Base-by-base conservation (phyloP, 2,888 invertebrate species). In the Meteorus cinctellus region DNA sequence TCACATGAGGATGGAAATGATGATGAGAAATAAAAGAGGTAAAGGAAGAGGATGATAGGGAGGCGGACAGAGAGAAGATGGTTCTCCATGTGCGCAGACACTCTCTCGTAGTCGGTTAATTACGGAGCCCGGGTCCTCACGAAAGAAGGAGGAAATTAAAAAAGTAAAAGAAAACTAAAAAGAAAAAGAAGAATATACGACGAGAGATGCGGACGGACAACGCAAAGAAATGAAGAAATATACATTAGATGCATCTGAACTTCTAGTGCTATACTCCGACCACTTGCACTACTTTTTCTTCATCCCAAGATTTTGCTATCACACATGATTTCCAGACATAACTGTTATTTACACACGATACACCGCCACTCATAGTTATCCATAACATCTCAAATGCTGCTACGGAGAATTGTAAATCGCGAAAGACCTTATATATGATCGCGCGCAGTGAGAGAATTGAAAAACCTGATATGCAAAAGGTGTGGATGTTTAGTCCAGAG, bases 81-180 rank as follows among this genome's bases (percentile, higher is more conserved):
- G 24, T 68, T 31, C 34, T 34, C 62, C 68, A 68, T 74, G 68
- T 62, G n/a, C 16, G 74, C 74, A 74, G 74, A 74, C 74, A 74
- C 74, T 74, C 74, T 51, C 65, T 65, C 62, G 67, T 73, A 66
- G 76, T 68, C 45, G 34, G 74, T 74, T 74, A 74, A 74, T 74
- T 74, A 74, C 74, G 62, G 74, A 62, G 68, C 48, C 68, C 68
- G 24, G 29, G 55, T 55, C 55, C 24, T 19, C 55, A 55, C 55
- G n/a, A 55, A 19, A 55, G 19, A 19, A 10, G n/a, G 24, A 48
- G n/a, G n/a, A 19, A 55, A 48, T 48, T n/a, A 48, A 48, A 48
- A 48, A 48, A 48, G 48, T n/a, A 8, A n/a, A n/a, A 51, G 4
- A n/a, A 51, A 19, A 51, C 31, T 24, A 51, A 65, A 65, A 66